Evolutionary conservation across 2,797 vertebrate genomes (phyloP), one percentile per base, ranked within the genome.

Genomic region (Anableps anableps): DNA sequence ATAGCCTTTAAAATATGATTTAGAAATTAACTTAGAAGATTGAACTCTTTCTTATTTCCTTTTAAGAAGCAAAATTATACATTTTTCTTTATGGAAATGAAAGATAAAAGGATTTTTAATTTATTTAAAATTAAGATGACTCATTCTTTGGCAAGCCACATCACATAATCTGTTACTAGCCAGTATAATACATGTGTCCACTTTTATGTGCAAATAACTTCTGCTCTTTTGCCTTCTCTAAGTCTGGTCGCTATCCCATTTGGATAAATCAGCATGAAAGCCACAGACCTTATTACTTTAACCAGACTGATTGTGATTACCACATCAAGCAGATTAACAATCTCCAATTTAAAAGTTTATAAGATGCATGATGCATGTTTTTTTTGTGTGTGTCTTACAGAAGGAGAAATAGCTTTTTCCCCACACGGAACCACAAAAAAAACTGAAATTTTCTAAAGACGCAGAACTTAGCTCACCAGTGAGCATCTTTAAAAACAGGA

Each of bases 401-500:
- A 86, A 55, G 43, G 71, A 83, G 50, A 76, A 13, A 31, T 26
- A 0, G n/a, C 50, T 87, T 74, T 53, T 38, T 60, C 79, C 78
- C 60, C 51, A 75, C 26, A 66, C 19, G 8, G 2, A 19, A 62
- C 9, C 1, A 47, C 45, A 29, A 29, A 11, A 43, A n/a, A 36
- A 70, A 34, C 10, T 9, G 83, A 91, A 7, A 85, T 91, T 93
- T 93, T 93, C 92, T 93, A 85, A 86, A 93, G 95, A 93, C 85
- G 81, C 93, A 93, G 95, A 93, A 92, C 92, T 95, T 95, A 95
- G 95, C 89, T 95, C 92, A 95, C 91, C 90, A 86, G 95, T 94
- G 95, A 96, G 93, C 95, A 95, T 93, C 88, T 86, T 89, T 84
- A 84, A 83, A 83, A 85, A 77, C 23, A 75, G 76, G 76, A 89